Percentiles rank a stretch among this genome's conserved stretches.
phyloP scores from a whole-genome alignment of 2,888 invertebrate species.

The Dusona sp. region DNA sequence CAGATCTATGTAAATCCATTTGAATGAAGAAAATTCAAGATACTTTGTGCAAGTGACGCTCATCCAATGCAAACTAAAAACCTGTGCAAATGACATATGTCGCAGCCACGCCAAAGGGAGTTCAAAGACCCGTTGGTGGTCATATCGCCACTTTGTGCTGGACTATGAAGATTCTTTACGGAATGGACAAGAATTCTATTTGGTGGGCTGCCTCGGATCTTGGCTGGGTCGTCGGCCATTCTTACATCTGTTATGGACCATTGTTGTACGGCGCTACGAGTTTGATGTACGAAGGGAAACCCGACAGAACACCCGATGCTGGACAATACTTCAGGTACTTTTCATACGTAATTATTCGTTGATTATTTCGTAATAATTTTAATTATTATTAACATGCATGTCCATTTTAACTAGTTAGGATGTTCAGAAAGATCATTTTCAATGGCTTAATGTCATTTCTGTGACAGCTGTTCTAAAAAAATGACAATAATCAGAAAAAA shows the following conservation, averaged over 20 bases:
- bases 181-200: constrained; percentile 90
- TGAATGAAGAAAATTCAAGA: background rate
- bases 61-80: constrained; percentile 8
- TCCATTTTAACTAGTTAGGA: no score
- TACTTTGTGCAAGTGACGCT: background rate
- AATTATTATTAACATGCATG: no score
- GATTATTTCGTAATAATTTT: no score
- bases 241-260: constrained; percentile 97
- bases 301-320: constrained; percentile 96
- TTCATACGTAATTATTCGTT: no score
- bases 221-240: constrained; percentile 98
- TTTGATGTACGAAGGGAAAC: constrained; percentile 96
- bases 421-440: no score
- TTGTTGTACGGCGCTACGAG: constrained; percentile 92
- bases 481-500: no score
- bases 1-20: background rate
- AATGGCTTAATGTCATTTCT: no score
- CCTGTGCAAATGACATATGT: background rate
- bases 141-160: constrained; percentile 95
- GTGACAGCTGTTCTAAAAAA: no score
- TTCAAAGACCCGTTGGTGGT: constrained; percentile 94
- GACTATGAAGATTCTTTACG: constrained; percentile 94
- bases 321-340: constrained; percentile 94
- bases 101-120: constrained; percentile 90
- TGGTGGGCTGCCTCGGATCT: constrained; percentile 97